These are phyloP conservation scores for Andrena marginata DNA, from an alignment of 2,888 invertebrate genomes.

Conservation along the genomic window DNA sequence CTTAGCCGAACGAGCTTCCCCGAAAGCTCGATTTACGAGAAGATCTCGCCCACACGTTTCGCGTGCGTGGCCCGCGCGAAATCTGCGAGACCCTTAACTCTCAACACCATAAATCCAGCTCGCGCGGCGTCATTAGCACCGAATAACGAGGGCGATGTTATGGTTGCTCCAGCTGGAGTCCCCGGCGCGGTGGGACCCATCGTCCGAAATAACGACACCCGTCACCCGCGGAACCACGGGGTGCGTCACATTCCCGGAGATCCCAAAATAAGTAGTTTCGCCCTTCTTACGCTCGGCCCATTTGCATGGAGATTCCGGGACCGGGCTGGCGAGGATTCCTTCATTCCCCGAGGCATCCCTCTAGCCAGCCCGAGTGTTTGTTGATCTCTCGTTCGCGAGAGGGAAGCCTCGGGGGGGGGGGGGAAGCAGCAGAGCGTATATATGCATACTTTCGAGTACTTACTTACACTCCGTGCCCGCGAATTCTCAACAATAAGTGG, in stretches of 20 bases:
- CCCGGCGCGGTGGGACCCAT: conserved; percentile 50
- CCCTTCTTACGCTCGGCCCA: conserved; percentile 49
- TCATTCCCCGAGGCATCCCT: conserved; percentile 35
- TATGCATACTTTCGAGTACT: too few species aligned
- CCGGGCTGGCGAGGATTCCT: conserved; percentile 30
- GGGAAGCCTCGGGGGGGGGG: neutral
- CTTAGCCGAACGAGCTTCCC: conserved; percentile 38
- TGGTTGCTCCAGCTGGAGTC: conserved; percentile 67
- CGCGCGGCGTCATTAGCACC: conserved; percentile 77
- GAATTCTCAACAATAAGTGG: too few species aligned
- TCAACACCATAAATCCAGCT: conserved; percentile 76
- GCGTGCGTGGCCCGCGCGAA: conserved; percentile 56
- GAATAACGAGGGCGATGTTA: conserved; percentile 79
- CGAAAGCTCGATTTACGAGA: conserved; percentile 61
- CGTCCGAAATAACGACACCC: conserved; percentile 75
- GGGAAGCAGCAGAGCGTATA: too few species aligned
- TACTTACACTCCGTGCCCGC: too few species aligned
- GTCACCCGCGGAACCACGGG: conserved; percentile 57
- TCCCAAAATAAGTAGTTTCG: conserved; percentile 73
- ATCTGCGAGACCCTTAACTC: conserved; percentile 71
- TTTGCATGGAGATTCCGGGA: conserved; percentile 57
- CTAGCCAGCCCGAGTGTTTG: conserved; percentile 1
- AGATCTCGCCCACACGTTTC: conserved; percentile 34
- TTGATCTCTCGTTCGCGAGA: conserved; percentile 8
- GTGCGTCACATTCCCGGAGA: conserved; percentile 74